Evolutionary conservation across 2,797 vertebrate species (phyloP), one percentile per base, ranked within the genome.

Genomic region (Xerus rutilus): DNA sequence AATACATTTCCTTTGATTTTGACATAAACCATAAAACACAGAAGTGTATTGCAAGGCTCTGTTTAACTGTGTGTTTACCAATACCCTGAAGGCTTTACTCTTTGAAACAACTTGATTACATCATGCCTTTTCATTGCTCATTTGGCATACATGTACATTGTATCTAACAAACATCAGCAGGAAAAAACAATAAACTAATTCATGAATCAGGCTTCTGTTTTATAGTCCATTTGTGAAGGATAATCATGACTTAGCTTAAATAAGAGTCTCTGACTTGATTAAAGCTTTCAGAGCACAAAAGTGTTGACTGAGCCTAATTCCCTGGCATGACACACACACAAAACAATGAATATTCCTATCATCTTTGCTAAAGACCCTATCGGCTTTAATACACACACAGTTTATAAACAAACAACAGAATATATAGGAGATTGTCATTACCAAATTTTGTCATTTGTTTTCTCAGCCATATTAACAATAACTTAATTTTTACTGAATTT

Each of bases 1-100:
- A 97, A 97, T 95, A 96, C 6, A 0, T 96, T 95, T 91, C 89
- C 95, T 98, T 97, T 97, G 96, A 97, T 97, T 97, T 20, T 92
- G 87, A 96, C 95, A 96, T 39, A 96, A 95, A 97, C 95, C 95
- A 45, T 95, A 95, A 96, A 96, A 95, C 92, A 93, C 91, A 96
- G 91, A 79, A 77, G 76, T 67, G 52, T 70, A 97, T 81, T 95
- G 94, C 92, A 35, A 97, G 64, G 79, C 72, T 89, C 52, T 76
- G 69, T 94, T 96, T 92, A 91, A 91, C 77, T 64, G 43, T 84
- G 67, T 95, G 86, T 96, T 97, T 97, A 97, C 97, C 96, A 93
- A 93, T 88, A 93, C 95, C 96, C 97, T 59, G 67, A 59, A 96
- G 96, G 96, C 96, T 93, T 93, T 32, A 14, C 77, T 91, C 96